Percentiles rank a stretch among this genome's conserved stretches.
Evolutionary conservation across 2,113 vertebrate genomes (phyloP).

Genomic region (Crotophaga sulcirostris): DNA sequence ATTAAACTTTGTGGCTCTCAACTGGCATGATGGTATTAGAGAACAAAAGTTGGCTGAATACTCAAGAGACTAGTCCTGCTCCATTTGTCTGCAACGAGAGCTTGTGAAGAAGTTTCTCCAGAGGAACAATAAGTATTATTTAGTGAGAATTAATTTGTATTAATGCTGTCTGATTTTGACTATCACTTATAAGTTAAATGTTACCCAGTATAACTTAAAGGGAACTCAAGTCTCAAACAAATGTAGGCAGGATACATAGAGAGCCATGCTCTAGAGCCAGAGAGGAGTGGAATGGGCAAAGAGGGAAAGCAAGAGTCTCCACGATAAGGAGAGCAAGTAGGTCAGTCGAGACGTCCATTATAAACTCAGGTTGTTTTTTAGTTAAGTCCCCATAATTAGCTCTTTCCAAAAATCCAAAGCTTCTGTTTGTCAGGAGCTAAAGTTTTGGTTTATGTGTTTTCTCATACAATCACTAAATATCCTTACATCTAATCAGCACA

Average conservation of each 20-base stretch:
- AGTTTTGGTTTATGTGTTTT: not conserved
- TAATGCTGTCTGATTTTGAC: not conserved
- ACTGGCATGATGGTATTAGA: not conserved
- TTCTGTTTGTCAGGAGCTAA: not conserved
- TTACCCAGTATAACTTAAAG: not conserved
- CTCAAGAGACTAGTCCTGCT: not conserved
- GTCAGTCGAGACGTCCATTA: not conserved
- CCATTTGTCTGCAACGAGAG: not conserved
- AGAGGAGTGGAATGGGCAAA: not conserved
- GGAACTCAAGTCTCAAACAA: not conserved
- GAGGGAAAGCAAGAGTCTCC: not conserved
- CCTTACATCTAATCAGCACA: not conserved
- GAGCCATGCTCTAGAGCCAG: not conserved
- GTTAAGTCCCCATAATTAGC: not conserved
- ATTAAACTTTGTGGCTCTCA: not conserved
- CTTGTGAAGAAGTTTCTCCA: not conserved
- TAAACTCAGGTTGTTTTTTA: not conserved
- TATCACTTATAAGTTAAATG: not conserved
- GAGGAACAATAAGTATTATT: not conserved
- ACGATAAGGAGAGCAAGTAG: accelerated
- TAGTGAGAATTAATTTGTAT: not conserved
- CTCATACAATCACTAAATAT: not conserved
- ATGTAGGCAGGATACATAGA: not conserved
- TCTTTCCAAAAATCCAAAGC: not conserved
- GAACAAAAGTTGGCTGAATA: not conserved